Evolutionary conservation across 1,140 invertebrate genomes (phyloP).

Genomic region (Pogonus chalceus): DNA sequence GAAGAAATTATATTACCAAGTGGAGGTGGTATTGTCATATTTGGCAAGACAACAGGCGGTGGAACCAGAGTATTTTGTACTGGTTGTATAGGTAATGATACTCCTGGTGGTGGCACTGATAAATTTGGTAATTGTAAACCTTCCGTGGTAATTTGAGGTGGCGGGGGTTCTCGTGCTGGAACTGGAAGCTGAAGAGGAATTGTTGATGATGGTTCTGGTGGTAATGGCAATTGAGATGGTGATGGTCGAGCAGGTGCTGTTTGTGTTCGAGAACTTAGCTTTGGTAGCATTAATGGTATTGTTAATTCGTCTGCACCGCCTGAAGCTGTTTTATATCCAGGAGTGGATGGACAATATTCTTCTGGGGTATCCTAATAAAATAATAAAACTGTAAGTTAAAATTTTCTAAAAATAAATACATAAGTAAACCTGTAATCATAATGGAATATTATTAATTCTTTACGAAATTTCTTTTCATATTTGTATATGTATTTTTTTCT

Average conservation of each 20-base stretch:
- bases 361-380: neutral
- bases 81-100: neutral
- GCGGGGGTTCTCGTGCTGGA: neutral
- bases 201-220: neutral
- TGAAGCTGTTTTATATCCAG: neutral
- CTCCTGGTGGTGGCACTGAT: neutral
- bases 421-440: too few relatives aligned
- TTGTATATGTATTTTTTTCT: too few relatives aligned
- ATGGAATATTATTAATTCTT: too few relatives aligned
- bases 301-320: conserved; percentile 22
- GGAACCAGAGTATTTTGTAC: neutral
- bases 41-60: neutral
- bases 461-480: too few relatives aligned
- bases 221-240: neutral
- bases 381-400: too few relatives aligned
- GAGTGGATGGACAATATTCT: neutral
- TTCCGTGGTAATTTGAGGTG: neutral
- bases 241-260: neutral
- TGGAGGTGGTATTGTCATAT: neutral
- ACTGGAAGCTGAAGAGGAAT: neutral
- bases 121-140: neutral
- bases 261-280: conserved; percentile 26
- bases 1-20: neutral
- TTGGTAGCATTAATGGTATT: conserved; percentile 34
- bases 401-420: too few relatives aligned